Base-by-base conservation (phyloP, 1,140 invertebrate species). In the Drosophila ananassae region DNA sequence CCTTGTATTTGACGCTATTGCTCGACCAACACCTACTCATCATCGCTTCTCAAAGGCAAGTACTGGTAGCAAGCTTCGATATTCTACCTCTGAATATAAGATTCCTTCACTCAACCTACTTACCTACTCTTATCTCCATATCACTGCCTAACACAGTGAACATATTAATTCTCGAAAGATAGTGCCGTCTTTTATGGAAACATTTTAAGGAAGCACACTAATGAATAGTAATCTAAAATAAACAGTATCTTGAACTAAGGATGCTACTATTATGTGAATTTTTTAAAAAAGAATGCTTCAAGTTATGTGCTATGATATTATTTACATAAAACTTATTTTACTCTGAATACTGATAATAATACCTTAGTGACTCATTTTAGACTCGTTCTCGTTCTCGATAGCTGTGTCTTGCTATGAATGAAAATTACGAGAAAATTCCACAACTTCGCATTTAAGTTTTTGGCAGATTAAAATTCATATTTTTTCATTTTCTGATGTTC, bases 21-120 rank as follows among this genome's bases (percentile, higher is more conserved):
- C 10, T 37, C 12, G 4, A 57, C 72, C 55, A 32, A 74, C 72
- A 34, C 41, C 72, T 39, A 75, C 37, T 47, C 60, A 66, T 75
- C 13, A 13, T 66, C 41, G 57, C 39, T 39, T 55, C 50, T 30
- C 22, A 30, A 21, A 10, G 5, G 8, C 13, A 48, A 75, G 53
- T 66, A 69, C 21, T 32, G 39, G 34, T 13, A 25, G n/a, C 17
- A 13, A 6, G 2, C 3, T 2, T 9, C 41, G 10, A 30, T 41
- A 17, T 32, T 50, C 10, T 39, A 24, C 63, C 67, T 37, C 34
- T 47, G 21, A 32, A 32, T 68, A 48, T 69, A 37, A 17, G 63
- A 32, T 56, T 41, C 32, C 24, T 48, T 47, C 50, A 58, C 28
- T 25, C 59, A 41, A 34, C 32, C 32, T 41, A 71, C 69, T 68